phyloP scores from a whole-genome alignment of 2,888 invertebrate species.

The Hirtodrosophila histrioides region DNA sequence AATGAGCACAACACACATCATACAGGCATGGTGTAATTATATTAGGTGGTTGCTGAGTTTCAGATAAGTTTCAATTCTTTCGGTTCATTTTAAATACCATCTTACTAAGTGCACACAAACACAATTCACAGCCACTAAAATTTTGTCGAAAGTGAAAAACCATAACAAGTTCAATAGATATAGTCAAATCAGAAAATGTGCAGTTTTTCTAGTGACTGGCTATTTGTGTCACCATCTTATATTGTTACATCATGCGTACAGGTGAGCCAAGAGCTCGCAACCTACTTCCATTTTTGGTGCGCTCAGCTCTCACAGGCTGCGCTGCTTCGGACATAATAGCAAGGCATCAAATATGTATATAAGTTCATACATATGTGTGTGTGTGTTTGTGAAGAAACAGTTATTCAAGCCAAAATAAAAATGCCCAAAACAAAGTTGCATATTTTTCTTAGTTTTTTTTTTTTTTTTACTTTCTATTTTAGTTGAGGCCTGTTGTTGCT shows the following conservation, averaged over 20 bases:
- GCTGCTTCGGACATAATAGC: constrained; percentile 22
- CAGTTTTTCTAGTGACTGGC: no score
- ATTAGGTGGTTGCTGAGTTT: no score
- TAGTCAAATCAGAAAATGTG: no score
- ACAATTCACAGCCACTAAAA: no score
- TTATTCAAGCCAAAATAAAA: constrained; percentile 55
- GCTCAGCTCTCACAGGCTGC: constrained; percentile 11
- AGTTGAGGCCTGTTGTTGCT: constrained; percentile 23
- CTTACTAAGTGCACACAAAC: no score
- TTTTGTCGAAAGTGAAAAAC: no score
- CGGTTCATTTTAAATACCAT: no score
- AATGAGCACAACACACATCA: constrained; percentile 27
- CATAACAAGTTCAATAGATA: no score
- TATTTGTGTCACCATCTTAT: neutral
- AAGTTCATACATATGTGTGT: constrained; percentile 16
- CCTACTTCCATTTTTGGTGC: constrained; percentile 63
- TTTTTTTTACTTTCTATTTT: constrained; percentile 60
- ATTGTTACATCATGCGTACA: constrained; percentile 3
- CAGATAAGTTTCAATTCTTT: no score
- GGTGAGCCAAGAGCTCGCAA: constrained; percentile 49
- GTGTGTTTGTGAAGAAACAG: constrained; percentile 47
- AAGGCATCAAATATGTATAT: constrained; percentile 1
- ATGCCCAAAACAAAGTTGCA: constrained; percentile 45
- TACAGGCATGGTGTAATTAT: no score
- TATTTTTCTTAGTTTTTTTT: constrained; percentile 42